Conservation (phyloP, 2,113 vertebrate genomes). For the Forbesichthys agassizii region DNA sequence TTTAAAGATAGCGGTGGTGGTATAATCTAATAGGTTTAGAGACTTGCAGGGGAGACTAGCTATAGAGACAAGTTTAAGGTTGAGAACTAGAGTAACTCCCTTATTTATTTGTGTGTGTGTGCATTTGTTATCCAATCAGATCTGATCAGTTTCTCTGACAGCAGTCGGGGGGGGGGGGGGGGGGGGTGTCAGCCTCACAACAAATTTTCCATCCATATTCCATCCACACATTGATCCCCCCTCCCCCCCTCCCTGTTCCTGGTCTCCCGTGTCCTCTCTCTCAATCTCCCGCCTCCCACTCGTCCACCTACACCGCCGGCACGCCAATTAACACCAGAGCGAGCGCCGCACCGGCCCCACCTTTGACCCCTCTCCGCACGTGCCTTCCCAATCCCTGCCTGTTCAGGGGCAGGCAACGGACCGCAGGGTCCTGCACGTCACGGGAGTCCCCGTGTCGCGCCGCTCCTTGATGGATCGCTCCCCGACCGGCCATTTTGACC, state of each 20-base stretch:
- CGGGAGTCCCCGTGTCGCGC: slow-evolving; percentile 45
- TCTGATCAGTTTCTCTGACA: slow-evolving; percentile 6
- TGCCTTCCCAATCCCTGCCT: slow-evolving; percentile 9
- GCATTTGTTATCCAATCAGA: not conserved
- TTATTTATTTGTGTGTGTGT: not conserved
- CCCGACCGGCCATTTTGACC: slow-evolving; percentile 59
- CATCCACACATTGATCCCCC: slow-evolving; percentile 24
- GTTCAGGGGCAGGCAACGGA: slow-evolving; percentile 44
- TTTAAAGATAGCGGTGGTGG: slow-evolving; percentile 37
- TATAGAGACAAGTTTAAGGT: not conserved
- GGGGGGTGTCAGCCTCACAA: not conserved
- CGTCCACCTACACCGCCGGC: slow-evolving; percentile 47
- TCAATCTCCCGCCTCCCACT: slow-evolving; percentile 50
- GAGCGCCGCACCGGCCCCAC: slow-evolving; percentile 50
- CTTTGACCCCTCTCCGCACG: slow-evolving; percentile 56
- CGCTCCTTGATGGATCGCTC: slow-evolving; percentile 69
- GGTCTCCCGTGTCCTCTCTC: slow-evolving; percentile 6
- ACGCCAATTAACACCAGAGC: slow-evolving; percentile 70
- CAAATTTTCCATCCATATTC: slow-evolving; percentile 48
- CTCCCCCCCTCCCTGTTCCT: slow-evolving; percentile 24
- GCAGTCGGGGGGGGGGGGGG: slow-evolving; percentile 6
- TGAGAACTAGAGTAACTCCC: not conserved
- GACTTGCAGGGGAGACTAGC: slow-evolving; percentile 12
- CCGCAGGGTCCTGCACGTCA: slow-evolving; percentile 39
- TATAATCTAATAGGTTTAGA: slow-evolving; percentile 29